Percentiles rank a stretch among this genome's conserved stretches.
Conservation (phyloP, 2,888 invertebrate genomes). For the Ernsta delagoae region DNA sequence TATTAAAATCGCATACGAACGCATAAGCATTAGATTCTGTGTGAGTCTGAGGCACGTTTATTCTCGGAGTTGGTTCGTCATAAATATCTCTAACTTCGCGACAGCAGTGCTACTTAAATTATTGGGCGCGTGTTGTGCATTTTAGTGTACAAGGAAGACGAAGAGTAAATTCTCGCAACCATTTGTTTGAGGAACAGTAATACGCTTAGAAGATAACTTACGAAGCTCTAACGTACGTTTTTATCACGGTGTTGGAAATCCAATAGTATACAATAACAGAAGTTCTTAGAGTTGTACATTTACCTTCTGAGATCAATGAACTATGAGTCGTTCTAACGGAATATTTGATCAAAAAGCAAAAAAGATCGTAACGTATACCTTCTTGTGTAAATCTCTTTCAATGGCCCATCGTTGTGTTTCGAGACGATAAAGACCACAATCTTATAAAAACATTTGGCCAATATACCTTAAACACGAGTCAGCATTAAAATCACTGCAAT, state of each 20-base stretch:
- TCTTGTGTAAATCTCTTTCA: background rate
- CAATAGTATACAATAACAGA: background rate
- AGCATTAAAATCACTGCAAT: too few relatives aligned
- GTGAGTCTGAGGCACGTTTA: background rate
- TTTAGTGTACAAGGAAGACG: background rate
- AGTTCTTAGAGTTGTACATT: background rate
- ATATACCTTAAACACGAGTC: too few relatives aligned
- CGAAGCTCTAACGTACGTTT: too few relatives aligned
- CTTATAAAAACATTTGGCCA: too few relatives aligned
- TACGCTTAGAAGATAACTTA: background rate
- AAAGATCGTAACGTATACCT: too few relatives aligned
- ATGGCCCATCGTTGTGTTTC: too few relatives aligned
- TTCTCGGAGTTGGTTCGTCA: background rate
- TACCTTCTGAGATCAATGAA: background rate
- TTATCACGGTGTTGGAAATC: background rate
- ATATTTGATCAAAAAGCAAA: background rate
- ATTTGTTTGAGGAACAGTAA: background rate
- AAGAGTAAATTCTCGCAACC: background rate
- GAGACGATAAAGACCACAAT: too few relatives aligned
- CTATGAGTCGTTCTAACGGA: background rate
- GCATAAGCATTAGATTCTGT: background rate
- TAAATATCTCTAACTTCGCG: background rate
- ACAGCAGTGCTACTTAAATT: background rate
- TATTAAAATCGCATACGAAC: too few relatives aligned
- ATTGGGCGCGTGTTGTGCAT: constrained; percentile 12